A percentile compares a stretch with the other conserved stretches of the same genome.
These are phyloP conservation scores for Choristoneura fumiferana DNA, from an alignment of 1,140 invertebrate genomes.

Conservation along the genomic window DNA sequence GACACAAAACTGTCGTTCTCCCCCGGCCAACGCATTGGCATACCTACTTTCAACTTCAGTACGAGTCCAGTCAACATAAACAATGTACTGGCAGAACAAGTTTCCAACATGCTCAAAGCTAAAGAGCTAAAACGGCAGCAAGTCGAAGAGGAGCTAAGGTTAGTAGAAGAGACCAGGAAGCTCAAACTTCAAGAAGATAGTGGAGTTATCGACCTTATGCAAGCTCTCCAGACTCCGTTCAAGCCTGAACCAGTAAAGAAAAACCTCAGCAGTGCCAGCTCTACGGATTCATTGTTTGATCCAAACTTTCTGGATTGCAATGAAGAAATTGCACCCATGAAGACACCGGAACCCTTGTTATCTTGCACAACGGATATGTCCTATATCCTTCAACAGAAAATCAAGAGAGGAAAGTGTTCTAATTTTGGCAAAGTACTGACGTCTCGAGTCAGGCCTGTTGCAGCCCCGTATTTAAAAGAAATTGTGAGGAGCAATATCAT, in stretches of 20 bases:
- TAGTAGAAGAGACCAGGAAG: slow-evolving; percentile 38
- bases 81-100: slow-evolving; percentile 49
- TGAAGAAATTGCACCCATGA: slow-evolving; percentile 23
- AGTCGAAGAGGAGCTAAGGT: slow-evolving; percentile 40
- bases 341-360: slow-evolving; percentile 34
- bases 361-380: slow-evolving; percentile 55
- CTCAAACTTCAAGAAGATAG: slow-evolving; percentile 33
- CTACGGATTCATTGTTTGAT: slow-evolving; percentile 49
- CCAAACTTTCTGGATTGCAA: slow-evolving; percentile 39
- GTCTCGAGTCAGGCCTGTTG: slow-evolving; percentile 39
- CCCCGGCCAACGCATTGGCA: slow-evolving; percentile 30
- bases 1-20: slow-evolving; percentile 30
- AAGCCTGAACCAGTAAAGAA: slow-evolving; percentile 22
- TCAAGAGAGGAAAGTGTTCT: slow-evolving; percentile 47
- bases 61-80: slow-evolving; percentile 51
- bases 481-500: slow-evolving; percentile 35
- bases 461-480: slow-evolving; percentile 47
- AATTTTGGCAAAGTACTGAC: slow-evolving; percentile 54
- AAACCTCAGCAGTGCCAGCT: slow-evolving; percentile 44
- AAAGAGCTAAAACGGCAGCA: slow-evolving; percentile 46
- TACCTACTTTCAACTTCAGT: slow-evolving; percentile 36
- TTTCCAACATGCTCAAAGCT: slow-evolving; percentile 58
- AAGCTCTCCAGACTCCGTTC: slow-evolving; percentile 39
- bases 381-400: slow-evolving; percentile 47
- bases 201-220: slow-evolving; percentile 52